A percentile compares a stretch with the other conserved stretches of the same genome.
Evolutionary conservation across 2,797 vertebrate genomes (phyloP).

Genomic region (Hyperoplus lanceolatus): DNA sequence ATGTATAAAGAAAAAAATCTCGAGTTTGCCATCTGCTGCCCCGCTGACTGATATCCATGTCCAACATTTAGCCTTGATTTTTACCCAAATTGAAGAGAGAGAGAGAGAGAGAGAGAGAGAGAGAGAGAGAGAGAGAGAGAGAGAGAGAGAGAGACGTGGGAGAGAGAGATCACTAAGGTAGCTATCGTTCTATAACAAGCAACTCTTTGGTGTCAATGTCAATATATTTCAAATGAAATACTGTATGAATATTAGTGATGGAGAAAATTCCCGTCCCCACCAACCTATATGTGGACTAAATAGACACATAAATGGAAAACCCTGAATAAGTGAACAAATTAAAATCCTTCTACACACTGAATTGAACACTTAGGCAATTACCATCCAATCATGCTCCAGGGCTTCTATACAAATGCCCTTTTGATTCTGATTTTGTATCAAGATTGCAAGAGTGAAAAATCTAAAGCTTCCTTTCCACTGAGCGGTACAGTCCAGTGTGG

Average conservation of each 20-base stretch:
- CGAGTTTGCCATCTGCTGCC: slow-evolving; percentile 71
- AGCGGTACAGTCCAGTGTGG: too few relatives aligned
- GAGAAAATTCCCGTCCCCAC: not conserved
- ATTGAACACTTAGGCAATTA: too few relatives aligned
- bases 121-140: slow-evolving; percentile 1
- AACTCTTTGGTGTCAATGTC: slow-evolving; percentile 24
- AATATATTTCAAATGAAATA: slow-evolving; percentile 23
- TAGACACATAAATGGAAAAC: too few relatives aligned
- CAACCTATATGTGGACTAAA: not conserved
- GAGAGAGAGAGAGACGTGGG: not conserved
- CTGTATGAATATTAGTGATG: not conserved
- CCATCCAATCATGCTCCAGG: too few relatives aligned
- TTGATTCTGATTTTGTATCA: too few relatives aligned
- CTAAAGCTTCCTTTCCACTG: too few relatives aligned
- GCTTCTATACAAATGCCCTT: too few relatives aligned
- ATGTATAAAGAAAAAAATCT: slow-evolving; percentile 72
- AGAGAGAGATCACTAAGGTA: not conserved
- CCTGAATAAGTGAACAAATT: too few relatives aligned
- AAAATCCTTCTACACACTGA: too few relatives aligned
- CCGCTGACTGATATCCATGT: slow-evolving; percentile 68
- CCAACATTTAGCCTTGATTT: slow-evolving; percentile 65
- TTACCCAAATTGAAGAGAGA: slow-evolving; percentile 72
- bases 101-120: slow-evolving; percentile 6
- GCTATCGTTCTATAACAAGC: slow-evolving; percentile 21
- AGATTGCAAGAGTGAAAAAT: too few relatives aligned